Percentiles rank a stretch among this genome's conserved stretches.
Evolutionary conservation across 2,113 vertebrate genomes (phyloP).

Genomic region (Cricetomys ansorgei): DNA sequence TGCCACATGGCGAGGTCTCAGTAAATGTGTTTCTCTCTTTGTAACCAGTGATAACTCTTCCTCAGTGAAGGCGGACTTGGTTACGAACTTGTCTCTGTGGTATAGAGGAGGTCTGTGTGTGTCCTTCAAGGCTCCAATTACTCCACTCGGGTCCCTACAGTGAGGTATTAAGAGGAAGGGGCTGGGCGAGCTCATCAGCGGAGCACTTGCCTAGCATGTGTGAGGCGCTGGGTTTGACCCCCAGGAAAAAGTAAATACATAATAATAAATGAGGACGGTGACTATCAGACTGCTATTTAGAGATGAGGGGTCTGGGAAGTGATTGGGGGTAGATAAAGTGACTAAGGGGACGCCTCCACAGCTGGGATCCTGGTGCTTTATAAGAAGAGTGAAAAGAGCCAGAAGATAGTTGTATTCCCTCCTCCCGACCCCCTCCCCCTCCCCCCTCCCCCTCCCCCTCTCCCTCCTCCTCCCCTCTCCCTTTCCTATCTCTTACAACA

Average conservation of each 20-base stretch:
- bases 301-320: neutral
- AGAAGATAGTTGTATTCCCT: neutral
- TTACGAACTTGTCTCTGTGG: neutral
- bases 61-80: neutral
- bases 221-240: neutral
- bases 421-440: neutral
- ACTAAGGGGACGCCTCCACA: no score
- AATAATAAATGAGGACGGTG: no score
- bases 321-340: neutral
- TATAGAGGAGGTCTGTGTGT: neutral
- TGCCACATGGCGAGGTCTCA: neutral
- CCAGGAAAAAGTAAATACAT: neutral
- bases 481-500: neutral
- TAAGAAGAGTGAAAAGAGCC: neutral
- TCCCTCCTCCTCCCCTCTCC: neutral
- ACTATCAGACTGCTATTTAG: neutral
- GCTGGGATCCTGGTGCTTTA: neutral
- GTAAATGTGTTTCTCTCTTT: neutral
- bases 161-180: neutral
- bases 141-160: neutral
- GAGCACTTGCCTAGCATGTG: no score
- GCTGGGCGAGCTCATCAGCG: neutral
- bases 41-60: neutral
- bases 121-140: neutral
- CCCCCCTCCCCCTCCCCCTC: neutral